A percentile compares a stretch with the other conserved stretches of the same genome.
Conservation (phyloP, 2,888 invertebrate genomes). For the Lasioglossum leucozonium region DNA sequence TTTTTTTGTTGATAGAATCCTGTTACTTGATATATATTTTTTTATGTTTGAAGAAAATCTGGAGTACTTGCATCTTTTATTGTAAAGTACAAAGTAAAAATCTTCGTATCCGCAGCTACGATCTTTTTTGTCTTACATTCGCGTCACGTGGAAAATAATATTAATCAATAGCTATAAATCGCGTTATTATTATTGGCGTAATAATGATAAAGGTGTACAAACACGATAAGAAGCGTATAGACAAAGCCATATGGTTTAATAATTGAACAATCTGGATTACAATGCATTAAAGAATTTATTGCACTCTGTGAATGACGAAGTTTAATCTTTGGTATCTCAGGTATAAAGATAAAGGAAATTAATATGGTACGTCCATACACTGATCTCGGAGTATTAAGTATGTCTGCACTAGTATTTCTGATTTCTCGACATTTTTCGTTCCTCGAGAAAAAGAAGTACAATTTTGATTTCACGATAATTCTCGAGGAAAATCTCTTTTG, state of each 20-base stretch:
- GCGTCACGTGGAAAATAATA: background rate
- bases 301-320: background rate
- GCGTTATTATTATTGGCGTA: background rate
- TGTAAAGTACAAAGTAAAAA: background rate
- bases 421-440: too few species aligned
- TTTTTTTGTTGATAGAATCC: background rate
- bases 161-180: background rate
- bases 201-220: background rate
- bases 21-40: background rate
- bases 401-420: background rate
- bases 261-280: background rate
- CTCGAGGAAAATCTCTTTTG: too few species aligned
- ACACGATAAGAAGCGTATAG: slow-evolving; percentile 2
- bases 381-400: background rate
- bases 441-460: too few species aligned
- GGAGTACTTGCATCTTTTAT: background rate
- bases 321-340: background rate
- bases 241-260: background rate
- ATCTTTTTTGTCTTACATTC: background rate
- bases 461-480: too few species aligned
- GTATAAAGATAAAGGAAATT: background rate
- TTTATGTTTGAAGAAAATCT: background rate
- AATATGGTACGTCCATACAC: background rate
- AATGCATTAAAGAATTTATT: background rate
- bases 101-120: background rate